These are phyloP conservation scores for Coracias cyanogaster DNA, from an alignment of 2,797 vertebrate species.

Conservation along the genomic window DNA sequence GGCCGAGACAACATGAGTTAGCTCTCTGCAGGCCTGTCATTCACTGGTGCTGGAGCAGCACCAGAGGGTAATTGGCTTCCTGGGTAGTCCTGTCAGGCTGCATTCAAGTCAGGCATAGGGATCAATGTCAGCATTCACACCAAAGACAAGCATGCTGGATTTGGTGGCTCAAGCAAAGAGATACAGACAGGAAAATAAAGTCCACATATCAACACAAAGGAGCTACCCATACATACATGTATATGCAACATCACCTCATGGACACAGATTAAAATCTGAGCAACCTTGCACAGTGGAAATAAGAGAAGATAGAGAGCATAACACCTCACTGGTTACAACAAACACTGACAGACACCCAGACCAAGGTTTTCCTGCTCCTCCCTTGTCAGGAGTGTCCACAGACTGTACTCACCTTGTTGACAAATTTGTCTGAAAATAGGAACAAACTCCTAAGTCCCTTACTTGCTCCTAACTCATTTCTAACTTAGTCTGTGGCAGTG, in stretches of 20 bases:
- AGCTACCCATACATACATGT: background rate
- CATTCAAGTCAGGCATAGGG: background rate
- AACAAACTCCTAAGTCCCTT: background rate
- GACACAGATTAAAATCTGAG: background rate
- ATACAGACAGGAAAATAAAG: background rate
- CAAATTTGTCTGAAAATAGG: background rate
- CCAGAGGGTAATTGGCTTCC: background rate
- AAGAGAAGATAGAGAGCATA: background rate
- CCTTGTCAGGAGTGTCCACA: background rate
- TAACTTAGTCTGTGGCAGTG: background rate
- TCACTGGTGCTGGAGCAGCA: background rate
- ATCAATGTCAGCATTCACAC: background rate
- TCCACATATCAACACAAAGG: fast-evolving
- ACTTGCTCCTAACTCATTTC: background rate
- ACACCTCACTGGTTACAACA: background rate
- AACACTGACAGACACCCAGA: background rate
- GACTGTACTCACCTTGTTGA: background rate
- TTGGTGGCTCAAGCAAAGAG: background rate
- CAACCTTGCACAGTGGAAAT: background rate
- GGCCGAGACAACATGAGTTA: background rate
- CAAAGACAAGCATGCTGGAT: background rate
- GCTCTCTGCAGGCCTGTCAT: background rate
- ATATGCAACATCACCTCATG: fast-evolving
- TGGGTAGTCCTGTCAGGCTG: slow-evolving; percentile 10
- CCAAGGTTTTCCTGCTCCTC: background rate